Evolutionary conservation across 1,140 invertebrate species (phyloP).

Genomic region (Propsilocerus akamusi): DNA sequence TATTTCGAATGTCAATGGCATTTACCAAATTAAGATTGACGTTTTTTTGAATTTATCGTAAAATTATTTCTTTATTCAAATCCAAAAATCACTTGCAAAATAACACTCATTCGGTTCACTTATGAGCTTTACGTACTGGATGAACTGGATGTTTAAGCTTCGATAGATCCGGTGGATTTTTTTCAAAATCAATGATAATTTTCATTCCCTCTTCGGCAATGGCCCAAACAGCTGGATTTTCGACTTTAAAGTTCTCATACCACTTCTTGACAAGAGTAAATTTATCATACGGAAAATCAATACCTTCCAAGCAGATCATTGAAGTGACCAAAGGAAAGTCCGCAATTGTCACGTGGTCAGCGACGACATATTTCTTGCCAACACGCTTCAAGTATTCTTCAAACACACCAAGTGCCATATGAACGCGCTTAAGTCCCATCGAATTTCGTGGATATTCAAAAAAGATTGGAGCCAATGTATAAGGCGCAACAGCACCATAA

Average conservation of each 20-base stretch:
- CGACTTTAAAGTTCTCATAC: constrained; percentile 45
- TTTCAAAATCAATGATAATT: constrained; percentile 39
- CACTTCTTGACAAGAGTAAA: constrained; percentile 36
- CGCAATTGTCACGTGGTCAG: constrained; percentile 48
- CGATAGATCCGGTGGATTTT: constrained; percentile 46
- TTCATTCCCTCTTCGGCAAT: constrained; percentile 31
- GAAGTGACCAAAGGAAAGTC: constrained; percentile 48
- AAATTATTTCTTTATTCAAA: too few relatives aligned
- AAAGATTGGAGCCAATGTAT: constrained; percentile 39
- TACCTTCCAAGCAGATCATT: constrained; percentile 50
- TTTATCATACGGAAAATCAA: constrained; percentile 38
- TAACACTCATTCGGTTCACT: too few relatives aligned
- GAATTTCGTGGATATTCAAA: constrained; percentile 48
- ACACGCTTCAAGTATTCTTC: constrained; percentile 33
- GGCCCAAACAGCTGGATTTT: constrained; percentile 21
- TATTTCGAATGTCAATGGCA: too few relatives aligned
- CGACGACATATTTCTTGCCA: constrained; percentile 38
- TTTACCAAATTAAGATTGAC: too few relatives aligned
- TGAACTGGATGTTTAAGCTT: constrained; percentile 49
- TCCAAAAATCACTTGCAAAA: too few relatives aligned
- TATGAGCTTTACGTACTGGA: constrained; percentile 40
- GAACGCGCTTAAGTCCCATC: constrained; percentile 38
- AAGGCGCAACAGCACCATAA: constrained; percentile 41
- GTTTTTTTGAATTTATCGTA: too few relatives aligned
- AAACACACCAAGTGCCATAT: constrained; percentile 40